Evolutionary conservation across 2,797 vertebrate species (phyloP).

Genomic region (Pipistrellus kuhlii): DNA sequence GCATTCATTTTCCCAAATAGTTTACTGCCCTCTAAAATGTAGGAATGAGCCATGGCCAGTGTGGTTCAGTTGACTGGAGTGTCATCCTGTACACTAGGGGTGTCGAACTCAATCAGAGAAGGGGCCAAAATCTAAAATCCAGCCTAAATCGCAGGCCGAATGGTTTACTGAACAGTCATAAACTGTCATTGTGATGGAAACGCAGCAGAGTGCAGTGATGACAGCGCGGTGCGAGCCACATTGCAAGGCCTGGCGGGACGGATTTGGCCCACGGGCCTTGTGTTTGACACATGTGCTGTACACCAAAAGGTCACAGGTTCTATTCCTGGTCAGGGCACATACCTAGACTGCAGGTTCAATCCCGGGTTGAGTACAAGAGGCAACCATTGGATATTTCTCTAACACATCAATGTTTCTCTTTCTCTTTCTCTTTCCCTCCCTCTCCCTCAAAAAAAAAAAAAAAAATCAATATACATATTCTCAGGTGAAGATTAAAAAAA

Average conservation of each 20-base stretch:
- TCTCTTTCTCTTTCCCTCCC: neutral
- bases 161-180: no score
- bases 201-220: no score
- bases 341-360: neutral
- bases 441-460: neutral
- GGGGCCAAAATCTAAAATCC: no score
- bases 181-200: no score
- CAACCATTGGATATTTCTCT: neutral
- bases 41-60: neutral
- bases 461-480: neutral
- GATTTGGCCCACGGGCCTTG: no score
- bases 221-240: no score
- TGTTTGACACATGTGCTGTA: no score
- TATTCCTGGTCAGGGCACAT: neutral
- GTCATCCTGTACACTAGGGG: neutral
- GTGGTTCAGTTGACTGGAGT: neutral
- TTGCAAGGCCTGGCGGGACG: no score
- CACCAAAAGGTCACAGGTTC: neutral
- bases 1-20: neutral
- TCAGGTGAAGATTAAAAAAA: neutral
- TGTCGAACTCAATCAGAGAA: no score
- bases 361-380: neutral
- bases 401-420: neutral
- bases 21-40: neutral
- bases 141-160: no score